These are phyloP conservation scores for Ophion ventricosus DNA, from an alignment of 2,888 invertebrate species.

Conservation along the genomic window DNA sequence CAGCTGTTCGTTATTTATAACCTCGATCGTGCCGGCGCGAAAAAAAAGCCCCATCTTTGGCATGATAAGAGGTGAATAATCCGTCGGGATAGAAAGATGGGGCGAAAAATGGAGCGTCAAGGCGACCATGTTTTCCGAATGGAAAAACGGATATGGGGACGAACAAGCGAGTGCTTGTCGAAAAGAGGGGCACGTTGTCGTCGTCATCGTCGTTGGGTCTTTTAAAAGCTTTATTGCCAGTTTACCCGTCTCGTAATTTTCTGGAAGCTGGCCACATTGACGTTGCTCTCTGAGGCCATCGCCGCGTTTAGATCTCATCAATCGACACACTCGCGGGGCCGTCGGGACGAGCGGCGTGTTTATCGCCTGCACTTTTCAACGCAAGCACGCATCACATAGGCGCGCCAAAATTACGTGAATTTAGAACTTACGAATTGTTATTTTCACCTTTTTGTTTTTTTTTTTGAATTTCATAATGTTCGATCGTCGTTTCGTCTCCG, in stretches of 20 bases:
- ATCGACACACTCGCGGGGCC: slow-evolving; percentile 68
- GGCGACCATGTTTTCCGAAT: slow-evolving; percentile 1
- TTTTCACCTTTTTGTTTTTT: neutral
- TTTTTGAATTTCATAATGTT: slow-evolving; percentile 1
- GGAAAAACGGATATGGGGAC: slow-evolving; percentile 12
- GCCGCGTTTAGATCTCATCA: slow-evolving; percentile 80
- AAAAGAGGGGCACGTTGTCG: slow-evolving; percentile 62
- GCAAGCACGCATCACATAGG: neutral
- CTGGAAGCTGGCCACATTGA: slow-evolving; percentile 80
- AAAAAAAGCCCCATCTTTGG: neutral
- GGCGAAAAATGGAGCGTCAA: neutral
- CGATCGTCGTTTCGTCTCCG: slow-evolving; percentile 11
- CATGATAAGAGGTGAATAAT: slow-evolving; percentile 29
- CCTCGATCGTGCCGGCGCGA: neutral
- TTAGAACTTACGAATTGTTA: slow-evolving; percentile 49
- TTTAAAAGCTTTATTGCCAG: slow-evolving; percentile 73
- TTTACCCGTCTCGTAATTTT: slow-evolving; percentile 74
- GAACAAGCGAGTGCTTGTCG: neutral
- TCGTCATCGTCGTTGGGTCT: slow-evolving; percentile 66
- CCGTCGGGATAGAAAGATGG: slow-evolving; percentile 3
- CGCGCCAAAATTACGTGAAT: slow-evolving; percentile 56
- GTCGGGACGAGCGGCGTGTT: slow-evolving; percentile 67
- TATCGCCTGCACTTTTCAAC: slow-evolving; percentile 48
- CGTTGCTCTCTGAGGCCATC: slow-evolving; percentile 75
- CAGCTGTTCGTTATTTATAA: slow-evolving; percentile 32